These are phyloP conservation scores for Heliconius hermathena DNA, from an alignment of 1,140 invertebrate species.

Conservation along the genomic window DNA sequence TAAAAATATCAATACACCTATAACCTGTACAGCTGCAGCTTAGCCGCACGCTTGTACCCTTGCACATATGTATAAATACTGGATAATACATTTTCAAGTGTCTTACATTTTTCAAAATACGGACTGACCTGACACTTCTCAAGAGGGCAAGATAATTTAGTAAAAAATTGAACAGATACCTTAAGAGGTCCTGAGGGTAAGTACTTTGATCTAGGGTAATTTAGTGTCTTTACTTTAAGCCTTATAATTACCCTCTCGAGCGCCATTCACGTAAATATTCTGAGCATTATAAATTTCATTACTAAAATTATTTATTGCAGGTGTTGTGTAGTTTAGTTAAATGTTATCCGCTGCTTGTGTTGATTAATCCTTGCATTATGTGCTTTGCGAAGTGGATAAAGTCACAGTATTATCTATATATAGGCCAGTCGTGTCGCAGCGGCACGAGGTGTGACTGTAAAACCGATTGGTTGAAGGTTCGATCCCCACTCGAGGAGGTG, in stretches of 20 bases:
- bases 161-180: background rate
- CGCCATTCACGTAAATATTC: background rate
- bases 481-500: too few species aligned
- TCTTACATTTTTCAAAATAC: too few species aligned
- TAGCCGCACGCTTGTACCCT: too few species aligned
- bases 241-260: constrained; percentile 4
- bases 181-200: background rate
- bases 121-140: too few species aligned
- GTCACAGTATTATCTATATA: too few species aligned
- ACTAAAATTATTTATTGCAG: background rate
- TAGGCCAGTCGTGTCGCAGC: too few species aligned
- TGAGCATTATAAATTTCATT: background rate
- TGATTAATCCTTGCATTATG: background rate
- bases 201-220: background rate
- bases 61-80: too few species aligned
- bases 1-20: too few species aligned
- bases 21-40: too few species aligned
- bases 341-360: background rate
- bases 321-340: constrained; percentile 6
- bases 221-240: constrained; percentile 3
- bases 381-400: background rate
- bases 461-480: too few species aligned
- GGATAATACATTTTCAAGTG: too few species aligned
- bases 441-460: too few species aligned
- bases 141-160: background rate